Conservation (phyloP, 2,888 invertebrate species). For the Protonemura montana region DNA sequence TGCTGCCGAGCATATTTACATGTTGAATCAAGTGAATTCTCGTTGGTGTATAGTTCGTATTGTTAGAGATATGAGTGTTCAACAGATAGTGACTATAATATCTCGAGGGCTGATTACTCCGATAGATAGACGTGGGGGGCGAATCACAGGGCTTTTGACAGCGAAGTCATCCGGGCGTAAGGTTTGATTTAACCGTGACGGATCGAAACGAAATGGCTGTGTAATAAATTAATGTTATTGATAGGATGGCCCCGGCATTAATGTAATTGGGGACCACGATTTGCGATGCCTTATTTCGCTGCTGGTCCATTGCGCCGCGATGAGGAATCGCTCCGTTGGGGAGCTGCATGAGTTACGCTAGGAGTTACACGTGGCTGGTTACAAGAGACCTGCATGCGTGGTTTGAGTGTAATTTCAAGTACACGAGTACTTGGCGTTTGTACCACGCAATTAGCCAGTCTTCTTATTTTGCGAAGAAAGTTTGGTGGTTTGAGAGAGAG, state of each 20-base stretch:
- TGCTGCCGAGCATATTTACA: constrained; percentile 38
- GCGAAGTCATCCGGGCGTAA: not conserved
- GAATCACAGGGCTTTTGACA: not conserved
- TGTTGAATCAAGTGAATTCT: constrained; percentile 44
- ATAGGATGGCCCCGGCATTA: not conserved
- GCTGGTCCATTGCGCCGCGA: too few relatives aligned
- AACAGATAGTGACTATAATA: not conserved
- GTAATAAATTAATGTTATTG: not conserved
- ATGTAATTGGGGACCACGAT: not conserved
- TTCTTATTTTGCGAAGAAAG: not conserved
- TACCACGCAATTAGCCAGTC: not conserved
- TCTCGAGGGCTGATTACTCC: not conserved
- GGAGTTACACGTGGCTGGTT: not conserved
- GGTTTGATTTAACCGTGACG: not conserved
- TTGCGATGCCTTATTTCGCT: not conserved
- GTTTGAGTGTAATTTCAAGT: not conserved
- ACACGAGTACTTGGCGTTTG: not conserved
- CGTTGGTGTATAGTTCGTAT: not conserved
- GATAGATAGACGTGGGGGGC: not conserved
- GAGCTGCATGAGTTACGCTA: not conserved
- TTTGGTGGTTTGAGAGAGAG: not conserved
- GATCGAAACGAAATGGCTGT: not conserved
- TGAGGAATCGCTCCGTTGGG: too few relatives aligned
- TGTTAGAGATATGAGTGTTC: constrained; percentile 38
- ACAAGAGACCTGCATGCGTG: not conserved